Conservation (phyloP, 2,888 invertebrate genomes). For the Strigamia transsilvanica region DNA sequence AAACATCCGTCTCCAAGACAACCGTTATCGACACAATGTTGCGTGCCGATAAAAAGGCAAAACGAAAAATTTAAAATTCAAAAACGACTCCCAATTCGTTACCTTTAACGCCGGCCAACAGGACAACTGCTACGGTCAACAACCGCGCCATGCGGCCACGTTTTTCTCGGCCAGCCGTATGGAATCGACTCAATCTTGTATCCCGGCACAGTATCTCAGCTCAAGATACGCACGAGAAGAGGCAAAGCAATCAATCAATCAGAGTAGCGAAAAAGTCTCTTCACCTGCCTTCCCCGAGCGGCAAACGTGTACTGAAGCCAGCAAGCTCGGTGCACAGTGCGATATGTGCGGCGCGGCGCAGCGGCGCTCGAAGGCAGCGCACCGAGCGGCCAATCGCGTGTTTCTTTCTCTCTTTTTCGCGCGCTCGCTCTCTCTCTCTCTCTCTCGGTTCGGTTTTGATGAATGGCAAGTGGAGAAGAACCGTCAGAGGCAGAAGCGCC, state of each 20-base stretch:
- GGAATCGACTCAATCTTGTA: background rate
- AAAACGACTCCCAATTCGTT: background rate
- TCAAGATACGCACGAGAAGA: background rate
- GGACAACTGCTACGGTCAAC: background rate
- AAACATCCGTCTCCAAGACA: background rate
- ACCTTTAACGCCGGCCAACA: slow-evolving; percentile 5
- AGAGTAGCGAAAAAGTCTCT: background rate
- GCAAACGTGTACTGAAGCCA: slow-evolving; percentile 10
- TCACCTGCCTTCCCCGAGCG: slow-evolving; percentile 21
- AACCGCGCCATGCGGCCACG: slow-evolving; percentile 1
- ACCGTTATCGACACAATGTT: background rate
- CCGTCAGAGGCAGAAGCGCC: slow-evolving; percentile 9
- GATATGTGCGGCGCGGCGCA: background rate
- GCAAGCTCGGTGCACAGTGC: background rate
- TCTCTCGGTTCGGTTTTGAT: background rate
- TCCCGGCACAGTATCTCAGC: background rate
- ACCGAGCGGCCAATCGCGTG: background rate
- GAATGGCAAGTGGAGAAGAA: background rate
- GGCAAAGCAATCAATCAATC: background rate
- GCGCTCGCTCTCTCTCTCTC: too few relatives aligned
- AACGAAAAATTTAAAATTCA: background rate
- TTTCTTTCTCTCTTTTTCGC: background rate
- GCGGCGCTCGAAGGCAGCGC: background rate
- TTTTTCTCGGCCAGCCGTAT: background rate
- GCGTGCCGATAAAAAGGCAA: background rate